Base-by-base conservation (phyloP, 2,113 vertebrate genomes). In the Struthidea cinerea region DNA sequence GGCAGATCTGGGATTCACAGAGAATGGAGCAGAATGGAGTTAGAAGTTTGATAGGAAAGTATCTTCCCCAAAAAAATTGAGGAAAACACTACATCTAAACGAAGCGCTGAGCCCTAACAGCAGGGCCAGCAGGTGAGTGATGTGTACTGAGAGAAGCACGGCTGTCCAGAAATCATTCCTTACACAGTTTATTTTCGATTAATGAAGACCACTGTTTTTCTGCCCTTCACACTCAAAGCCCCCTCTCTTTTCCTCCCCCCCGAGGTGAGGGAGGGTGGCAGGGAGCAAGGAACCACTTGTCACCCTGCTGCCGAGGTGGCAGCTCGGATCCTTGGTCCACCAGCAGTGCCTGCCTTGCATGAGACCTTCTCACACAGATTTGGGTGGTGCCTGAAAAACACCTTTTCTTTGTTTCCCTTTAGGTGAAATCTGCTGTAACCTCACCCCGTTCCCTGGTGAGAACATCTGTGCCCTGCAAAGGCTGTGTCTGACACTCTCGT, bases 261-360 rank as follows among this genome's bases (percentile, higher is more conserved):
- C 3, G 17, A 55, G 20, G 12, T 59, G 32, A 57, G 20, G 13
- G 49, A 55, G 49, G 12, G 35, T 33, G 28, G 20, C 65, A 85
- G 76, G 39, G 37, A 44, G 18, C 17, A 42, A 53, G 69, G 37
- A 60, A 7, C 17, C 46, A 2, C 11, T 56, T 76, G 28, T 55
- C 56, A 33, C 27, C 33, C 56, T 56, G 42, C 42, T 67, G 70
- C 47, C 26, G 42, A 15, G 32, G 16, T 35, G 27, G 16, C 56
- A 59, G 21, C 60, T 78, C 10, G 3, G 75, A 21, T 49, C 49
- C 33, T 20, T 22, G 41, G 17, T 24, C n/a, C 59, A 30, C 16
- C 50, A 33, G 41, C 2, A 1, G 37, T 1, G 1, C 33, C 35
- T 59, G 55, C 6, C 32, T 35, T 6, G 12, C 10, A 8, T 0